A percentile compares a stretch with the other conserved stretches of the same genome.
phyloP scores from a whole-genome alignment of 2,888 invertebrate species.

The Kryphioiulus occultus region DNA sequence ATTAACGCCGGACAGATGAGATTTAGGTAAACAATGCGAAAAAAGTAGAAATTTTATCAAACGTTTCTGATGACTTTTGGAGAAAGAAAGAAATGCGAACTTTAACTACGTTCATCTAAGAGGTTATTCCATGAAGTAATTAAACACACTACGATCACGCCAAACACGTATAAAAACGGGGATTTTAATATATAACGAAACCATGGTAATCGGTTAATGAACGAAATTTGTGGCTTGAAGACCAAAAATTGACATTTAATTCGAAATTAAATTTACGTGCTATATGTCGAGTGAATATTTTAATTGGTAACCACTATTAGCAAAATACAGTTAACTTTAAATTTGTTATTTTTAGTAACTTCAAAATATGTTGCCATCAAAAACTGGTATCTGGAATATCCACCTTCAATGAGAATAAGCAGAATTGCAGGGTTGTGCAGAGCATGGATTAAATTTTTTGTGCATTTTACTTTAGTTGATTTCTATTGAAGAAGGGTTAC shows the following conservation, averaged over 20 bases:
- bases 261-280: not conserved
- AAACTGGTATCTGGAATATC: not conserved
- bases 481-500: not conserved
- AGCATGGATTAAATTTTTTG: not conserved
- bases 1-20: not conserved
- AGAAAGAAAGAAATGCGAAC: slow-evolving; percentile 29
- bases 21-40: not conserved
- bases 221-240: not conserved
- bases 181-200: not conserved
- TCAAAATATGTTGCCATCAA: not conserved
- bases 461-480: not conserved
- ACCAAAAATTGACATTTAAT: not conserved
- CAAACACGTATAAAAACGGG: not conserved
- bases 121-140: not conserved
- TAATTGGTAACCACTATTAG: not conserved
- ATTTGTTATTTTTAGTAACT: no score
- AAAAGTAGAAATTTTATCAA: not conserved
- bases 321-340: no score
- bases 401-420: not conserved
- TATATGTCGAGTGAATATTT: not conserved
- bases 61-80: not conserved
- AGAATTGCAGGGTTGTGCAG: not conserved
- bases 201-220: not conserved
- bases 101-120: slow-evolving; percentile 27
- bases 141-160: not conserved